A percentile compares a stretch with the other conserved stretches of the same genome.
These are phyloP conservation scores for Drosophila tani DNA, from an alignment of 1,140 invertebrate genomes.

Conservation along the genomic window DNA sequence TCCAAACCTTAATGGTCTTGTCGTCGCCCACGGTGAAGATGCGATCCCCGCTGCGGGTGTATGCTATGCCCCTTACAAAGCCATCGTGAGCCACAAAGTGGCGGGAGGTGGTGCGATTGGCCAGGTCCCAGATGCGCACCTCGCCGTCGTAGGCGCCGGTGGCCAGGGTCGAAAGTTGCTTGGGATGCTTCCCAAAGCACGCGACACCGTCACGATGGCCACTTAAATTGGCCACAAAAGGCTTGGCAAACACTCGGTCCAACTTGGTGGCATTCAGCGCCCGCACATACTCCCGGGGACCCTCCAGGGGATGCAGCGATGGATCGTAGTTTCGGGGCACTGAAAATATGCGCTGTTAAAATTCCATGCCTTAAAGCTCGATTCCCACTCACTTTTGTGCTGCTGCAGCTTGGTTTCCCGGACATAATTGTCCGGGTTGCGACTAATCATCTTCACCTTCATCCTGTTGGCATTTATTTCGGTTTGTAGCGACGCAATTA, in stretches of 20 bases:
- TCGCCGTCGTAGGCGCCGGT: conserved; percentile 98
- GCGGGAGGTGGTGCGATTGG: conserved; percentile 89
- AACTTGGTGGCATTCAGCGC: conserved; percentile 99
- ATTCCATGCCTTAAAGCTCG: not conserved
- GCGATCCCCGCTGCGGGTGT: conserved; percentile 86
- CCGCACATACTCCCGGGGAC: conserved; percentile 95
- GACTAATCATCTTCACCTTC: conserved; percentile 97
- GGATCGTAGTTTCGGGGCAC: conserved; percentile 98
- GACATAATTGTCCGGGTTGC: conserved; percentile 98
- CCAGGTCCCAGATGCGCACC: conserved; percentile 96
- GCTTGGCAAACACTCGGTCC: conserved; percentile 98
- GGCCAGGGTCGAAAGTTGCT: conserved; percentile 90
- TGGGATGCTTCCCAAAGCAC: conserved; percentile 95
- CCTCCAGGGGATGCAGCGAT: conserved; percentile 95
- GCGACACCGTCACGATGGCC: conserved; percentile 97
- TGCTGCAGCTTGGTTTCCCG: conserved; percentile 98
- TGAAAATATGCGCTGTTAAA: conserved; percentile 86
- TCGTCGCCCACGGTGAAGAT: conserved; percentile 97
- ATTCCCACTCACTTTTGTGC: conserved; percentile 91
- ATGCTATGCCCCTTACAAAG: conserved; percentile 93
- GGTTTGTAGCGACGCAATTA: conserved; percentile 17
- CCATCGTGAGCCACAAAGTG: conserved; percentile 96
- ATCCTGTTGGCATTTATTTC: conserved; percentile 85
- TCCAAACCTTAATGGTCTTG: conserved; percentile 98
- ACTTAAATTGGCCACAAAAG: conserved; percentile 97